A percentile compares a stretch with the other conserved stretches of the same genome.
Conservation (phyloP, 2,888 invertebrate species). For the Apodemia mormo region DNA sequence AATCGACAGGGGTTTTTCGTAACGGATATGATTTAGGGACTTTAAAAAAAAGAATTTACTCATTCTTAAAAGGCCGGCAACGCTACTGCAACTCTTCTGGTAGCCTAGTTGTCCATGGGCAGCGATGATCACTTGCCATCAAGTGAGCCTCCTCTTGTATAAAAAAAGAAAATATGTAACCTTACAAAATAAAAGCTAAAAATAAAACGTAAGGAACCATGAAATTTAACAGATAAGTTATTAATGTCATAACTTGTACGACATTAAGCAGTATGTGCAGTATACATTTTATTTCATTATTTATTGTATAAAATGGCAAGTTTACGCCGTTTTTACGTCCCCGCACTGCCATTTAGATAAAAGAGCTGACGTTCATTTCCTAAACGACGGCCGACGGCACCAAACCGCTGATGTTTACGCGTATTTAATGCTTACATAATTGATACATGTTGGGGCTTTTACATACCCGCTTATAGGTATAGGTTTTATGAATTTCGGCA, state of each 20-base stretch:
- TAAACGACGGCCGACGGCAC: conserved; percentile 50
- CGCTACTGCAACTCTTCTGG: no score
- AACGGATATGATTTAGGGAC: no score
- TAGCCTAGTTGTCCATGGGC: no score
- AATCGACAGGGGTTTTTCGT: no score
- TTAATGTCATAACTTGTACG: conserved; percentile 36
- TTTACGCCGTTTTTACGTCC: conserved; percentile 71
- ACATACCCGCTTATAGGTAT: not conserved
- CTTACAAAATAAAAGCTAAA: conserved; percentile 6
- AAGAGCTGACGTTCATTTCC: conserved; percentile 66
- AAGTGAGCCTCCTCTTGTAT: no score
- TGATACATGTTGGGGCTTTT: conserved; percentile 29
- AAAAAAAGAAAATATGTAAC: no score
- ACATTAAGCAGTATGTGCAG: conserved; percentile 42
- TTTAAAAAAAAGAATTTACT: no score
- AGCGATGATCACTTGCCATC: no score
- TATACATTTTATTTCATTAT: conserved; percentile 63
- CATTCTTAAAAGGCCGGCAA: no score
- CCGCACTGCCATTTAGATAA: conserved; percentile 68
- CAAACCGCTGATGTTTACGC: conserved; percentile 42
- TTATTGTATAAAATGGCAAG: conserved; percentile 62
- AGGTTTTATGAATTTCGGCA: not conserved
- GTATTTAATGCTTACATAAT: conserved; percentile 37
- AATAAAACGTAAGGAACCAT: conserved; percentile 17
- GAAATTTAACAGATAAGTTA: conserved; percentile 22